A percentile compares a stretch with the other conserved stretches of the same genome.
Evolutionary conservation across 2,888 invertebrate genomes (phyloP).

Genomic region (Coecobrya sp.): DNA sequence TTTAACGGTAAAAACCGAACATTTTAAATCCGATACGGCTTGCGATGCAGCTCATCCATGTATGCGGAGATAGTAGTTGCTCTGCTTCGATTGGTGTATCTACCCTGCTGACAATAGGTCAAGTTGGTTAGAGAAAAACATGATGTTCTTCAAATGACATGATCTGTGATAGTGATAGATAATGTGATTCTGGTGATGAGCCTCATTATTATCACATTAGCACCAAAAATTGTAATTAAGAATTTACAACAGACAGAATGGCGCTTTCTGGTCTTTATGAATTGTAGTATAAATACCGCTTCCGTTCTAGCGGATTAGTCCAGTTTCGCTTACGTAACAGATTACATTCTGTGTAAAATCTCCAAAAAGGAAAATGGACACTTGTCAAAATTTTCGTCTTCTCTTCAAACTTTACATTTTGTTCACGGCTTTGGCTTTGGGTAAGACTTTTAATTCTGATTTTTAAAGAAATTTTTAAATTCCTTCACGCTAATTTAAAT

Average conservation of each 20-base stretch:
- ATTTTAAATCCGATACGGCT: too few relatives aligned
- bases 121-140: background rate
- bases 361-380: constrained; percentile 28
- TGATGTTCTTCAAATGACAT: background rate
- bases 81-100: too few relatives aligned
- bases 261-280: background rate
- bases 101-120: background rate
- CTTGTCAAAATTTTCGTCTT: background rate
- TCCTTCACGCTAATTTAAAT: constrained; percentile 15
- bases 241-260: background rate
- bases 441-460: background rate
- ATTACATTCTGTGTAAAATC: background rate
- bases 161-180: background rate
- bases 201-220: constrained; percentile 45
- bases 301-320: constrained; percentile 31
- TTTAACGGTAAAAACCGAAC: background rate
- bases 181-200: background rate
- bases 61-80: too few relatives aligned
- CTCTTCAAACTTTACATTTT: background rate
- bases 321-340: background rate
- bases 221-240: constrained; percentile 19
- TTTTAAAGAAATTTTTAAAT: background rate
- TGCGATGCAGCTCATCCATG: too few relatives aligned
- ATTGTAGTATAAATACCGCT: constrained; percentile 10
- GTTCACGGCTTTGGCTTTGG: background rate